Evolutionary conservation across 2,113 vertebrate genomes (phyloP).

Genomic region (Lophochroa leadbeateri): DNA sequence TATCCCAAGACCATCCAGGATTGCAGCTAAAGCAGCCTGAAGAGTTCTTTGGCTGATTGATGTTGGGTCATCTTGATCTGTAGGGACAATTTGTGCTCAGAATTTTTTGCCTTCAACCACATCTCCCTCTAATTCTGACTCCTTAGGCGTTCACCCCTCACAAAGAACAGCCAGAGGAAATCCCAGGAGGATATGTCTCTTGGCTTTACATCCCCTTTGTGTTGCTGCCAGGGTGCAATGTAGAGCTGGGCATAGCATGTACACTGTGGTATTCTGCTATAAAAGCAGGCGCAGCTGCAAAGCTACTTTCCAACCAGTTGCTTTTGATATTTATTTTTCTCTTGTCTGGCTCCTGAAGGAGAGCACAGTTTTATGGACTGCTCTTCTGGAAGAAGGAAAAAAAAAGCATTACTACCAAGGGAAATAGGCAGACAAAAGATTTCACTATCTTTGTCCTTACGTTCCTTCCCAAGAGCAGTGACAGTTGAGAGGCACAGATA

Average conservation of each 20-base stretch:
- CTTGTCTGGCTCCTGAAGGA: neutral
- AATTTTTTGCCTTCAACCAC: neutral
- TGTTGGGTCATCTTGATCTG: neutral
- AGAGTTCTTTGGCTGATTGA: neutral
- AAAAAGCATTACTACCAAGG: neutral
- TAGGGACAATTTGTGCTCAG: neutral
- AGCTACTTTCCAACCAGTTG: neutral
- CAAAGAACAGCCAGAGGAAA: neutral
- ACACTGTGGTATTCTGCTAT: neutral
- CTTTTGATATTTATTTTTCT: neutral
- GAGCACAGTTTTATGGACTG: neutral
- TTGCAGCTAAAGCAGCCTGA: neutral
- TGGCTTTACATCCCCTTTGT: neutral
- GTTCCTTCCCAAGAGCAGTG: neutral
- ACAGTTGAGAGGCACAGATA: neutral
- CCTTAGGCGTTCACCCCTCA: neutral
- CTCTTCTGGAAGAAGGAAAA: neutral
- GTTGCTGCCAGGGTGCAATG: neutral
- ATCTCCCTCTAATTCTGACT: neutral
- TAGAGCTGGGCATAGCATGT: neutral
- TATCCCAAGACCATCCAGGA: neutral
- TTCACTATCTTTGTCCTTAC: neutral
- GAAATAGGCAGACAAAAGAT: neutral
- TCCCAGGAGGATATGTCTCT: neutral
- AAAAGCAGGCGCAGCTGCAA: neutral